phyloP scores from a whole-genome alignment of 2,888 invertebrate species.

The Archips crataeganus region DNA sequence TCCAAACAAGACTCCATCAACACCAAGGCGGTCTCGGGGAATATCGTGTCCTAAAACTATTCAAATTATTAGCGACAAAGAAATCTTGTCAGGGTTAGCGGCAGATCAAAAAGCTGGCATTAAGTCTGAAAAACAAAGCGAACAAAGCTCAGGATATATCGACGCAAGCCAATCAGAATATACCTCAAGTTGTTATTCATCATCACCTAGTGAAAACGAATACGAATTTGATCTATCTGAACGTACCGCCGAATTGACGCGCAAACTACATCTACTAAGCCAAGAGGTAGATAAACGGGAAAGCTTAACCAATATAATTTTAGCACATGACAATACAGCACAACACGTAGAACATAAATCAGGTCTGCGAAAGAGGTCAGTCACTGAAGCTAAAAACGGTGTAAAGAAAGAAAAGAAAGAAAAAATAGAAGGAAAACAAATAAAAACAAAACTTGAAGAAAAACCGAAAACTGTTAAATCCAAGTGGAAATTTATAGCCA shows the following conservation, averaged over 20 bases:
- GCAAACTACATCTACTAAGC: constrained; percentile 76
- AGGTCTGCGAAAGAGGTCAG: constrained; percentile 67
- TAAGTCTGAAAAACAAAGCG: constrained; percentile 67
- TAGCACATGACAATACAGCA: constrained; percentile 55
- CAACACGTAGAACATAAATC: constrained; percentile 56
- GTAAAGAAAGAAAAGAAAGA: constrained; percentile 57
- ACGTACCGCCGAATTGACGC: constrained; percentile 76
- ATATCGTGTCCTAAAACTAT: constrained; percentile 84
- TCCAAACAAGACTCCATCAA: constrained; percentile 80
- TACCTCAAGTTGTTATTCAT: constrained; percentile 82
- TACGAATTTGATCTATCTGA: constrained; percentile 80
- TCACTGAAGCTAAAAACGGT: constrained; percentile 54
- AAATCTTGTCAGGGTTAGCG: constrained; percentile 82
- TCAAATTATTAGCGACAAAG: constrained; percentile 80
- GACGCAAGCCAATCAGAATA: constrained; percentile 84
- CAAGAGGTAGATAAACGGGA: constrained; percentile 70
- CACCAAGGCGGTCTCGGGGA: constrained; percentile 69
- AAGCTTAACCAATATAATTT: constrained; percentile 60
- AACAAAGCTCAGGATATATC: constrained; percentile 78
- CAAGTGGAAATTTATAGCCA: constrained; percentile 72
- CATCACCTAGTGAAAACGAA: constrained; percentile 83
- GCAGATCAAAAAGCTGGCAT: constrained; percentile 69
- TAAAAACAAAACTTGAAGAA: constrained; percentile 55
- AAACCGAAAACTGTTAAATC: constrained; percentile 64
- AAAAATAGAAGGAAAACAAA: constrained; percentile 55